Evolutionary conservation across 2,888 invertebrate species (phyloP), one percentile per base, ranked within the genome.

Genomic region (Acanthosepion lycidas): DNA sequence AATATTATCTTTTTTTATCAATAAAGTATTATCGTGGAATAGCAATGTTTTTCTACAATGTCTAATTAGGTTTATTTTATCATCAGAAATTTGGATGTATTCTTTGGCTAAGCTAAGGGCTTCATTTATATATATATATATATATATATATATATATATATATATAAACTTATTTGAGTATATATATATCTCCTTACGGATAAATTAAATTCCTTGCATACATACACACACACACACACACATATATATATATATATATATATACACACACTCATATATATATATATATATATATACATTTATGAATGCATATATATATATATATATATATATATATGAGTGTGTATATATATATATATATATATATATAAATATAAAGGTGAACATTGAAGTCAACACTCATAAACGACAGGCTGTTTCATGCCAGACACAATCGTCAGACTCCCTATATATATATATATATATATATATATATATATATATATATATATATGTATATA

Each of bases 391-490:
- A 4, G 8, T 9, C 26, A 28, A 28, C 12, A 78, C n/a, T 8
- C 18, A 78, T 1, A 42, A 3, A 3, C 42, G 42, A 59, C 51
- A 51, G 51, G 51, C 8, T 51, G 51, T 12, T 51, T 51, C 15
- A 15, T 8, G 51, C 15, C 15, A 15, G 15, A 51, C 0, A 4
- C 51, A 59, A 20, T 59, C 6, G 2, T 59, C 6, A 20, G 26
- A 4, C 20, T 3, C 4, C 2, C 6, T 1, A 64, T 28, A 64
- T 64, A 64, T 64, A 64, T n/a, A n/a, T 78, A 78, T 78, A 78
- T 78, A n/a, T 78, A n/a, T 78, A n/a, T 78, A 78, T n/a, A n/a
- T n/a, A n/a, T n/a, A 78, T n/a, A 78, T 78, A 78, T 78, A n/a
- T 78, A n/a, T 78, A n/a, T n/a, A 78, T 78, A 12, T 78, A 78